Evolutionary conservation across 1,140 invertebrate species (phyloP).

Genomic region (Pygmarrhopalites habei): DNA sequence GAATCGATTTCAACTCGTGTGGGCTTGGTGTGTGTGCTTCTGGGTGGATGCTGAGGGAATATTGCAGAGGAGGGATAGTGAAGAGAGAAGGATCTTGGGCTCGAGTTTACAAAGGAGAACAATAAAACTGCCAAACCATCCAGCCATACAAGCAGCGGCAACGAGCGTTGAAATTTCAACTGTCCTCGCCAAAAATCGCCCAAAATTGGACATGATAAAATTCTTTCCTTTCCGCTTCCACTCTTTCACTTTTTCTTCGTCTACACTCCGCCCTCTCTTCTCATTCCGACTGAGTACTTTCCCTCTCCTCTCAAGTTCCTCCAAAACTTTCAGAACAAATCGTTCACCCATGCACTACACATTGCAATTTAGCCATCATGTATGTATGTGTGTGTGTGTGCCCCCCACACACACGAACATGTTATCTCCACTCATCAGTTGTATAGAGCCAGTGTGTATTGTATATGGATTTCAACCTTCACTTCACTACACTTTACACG

Average conservation of each 20-base stretch:
- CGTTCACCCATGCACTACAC: too few relatives aligned
- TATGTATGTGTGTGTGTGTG: background rate
- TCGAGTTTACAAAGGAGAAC: conserved; percentile 19
- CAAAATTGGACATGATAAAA: conserved; percentile 18
- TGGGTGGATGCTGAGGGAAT: too few relatives aligned
- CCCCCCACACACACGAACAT: too few relatives aligned
- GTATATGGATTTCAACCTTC: too few relatives aligned
- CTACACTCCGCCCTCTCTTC: background rate
- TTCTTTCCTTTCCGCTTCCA: background rate
- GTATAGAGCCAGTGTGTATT: background rate
- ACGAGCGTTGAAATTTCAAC: conserved; percentile 16
- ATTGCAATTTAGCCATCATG: background rate
- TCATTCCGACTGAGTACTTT: too few relatives aligned
- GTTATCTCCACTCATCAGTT: background rate
- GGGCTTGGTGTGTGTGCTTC: too few relatives aligned
- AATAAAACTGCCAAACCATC: conserved; percentile 27
- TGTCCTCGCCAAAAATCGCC: conserved; percentile 25
- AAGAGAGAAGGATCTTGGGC: too few relatives aligned
- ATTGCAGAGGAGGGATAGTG: too few relatives aligned
- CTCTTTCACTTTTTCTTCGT: background rate
- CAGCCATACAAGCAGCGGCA: background rate
- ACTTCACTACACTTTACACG: too few relatives aligned
- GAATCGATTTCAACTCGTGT: too few relatives aligned
- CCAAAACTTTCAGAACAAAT: background rate
- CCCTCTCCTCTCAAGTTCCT: too few relatives aligned